Evolutionary conservation across 2,113 vertebrate genomes (phyloP).

Genomic region (Lota lota): DNA sequence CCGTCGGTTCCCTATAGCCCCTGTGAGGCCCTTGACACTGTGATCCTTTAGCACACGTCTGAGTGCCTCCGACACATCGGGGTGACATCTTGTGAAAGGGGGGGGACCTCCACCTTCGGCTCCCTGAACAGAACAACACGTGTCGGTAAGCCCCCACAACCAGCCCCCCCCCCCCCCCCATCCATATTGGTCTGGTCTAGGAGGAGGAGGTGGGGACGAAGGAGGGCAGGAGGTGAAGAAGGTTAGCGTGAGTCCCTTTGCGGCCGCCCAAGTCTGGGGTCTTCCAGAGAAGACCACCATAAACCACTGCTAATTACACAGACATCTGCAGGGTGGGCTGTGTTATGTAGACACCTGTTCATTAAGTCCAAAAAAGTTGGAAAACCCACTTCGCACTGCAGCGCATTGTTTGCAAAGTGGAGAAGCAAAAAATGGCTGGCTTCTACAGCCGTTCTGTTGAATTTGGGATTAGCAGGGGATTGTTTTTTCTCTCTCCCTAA

Average conservation of each 20-base stretch:
- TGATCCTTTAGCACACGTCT: constrained; percentile 68
- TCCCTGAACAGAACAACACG: constrained; percentile 65
- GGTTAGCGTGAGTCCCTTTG: constrained; percentile 64
- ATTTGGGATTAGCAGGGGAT: constrained; percentile 4
- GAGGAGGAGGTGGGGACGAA: background rate
- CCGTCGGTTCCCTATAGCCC: constrained; percentile 5
- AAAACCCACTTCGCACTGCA: constrained; percentile 50
- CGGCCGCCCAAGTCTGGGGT: constrained; percentile 57
- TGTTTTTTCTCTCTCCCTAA: too few relatives aligned
- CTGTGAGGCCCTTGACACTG: constrained; percentile 63
- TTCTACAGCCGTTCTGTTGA: background rate
- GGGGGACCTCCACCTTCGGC: constrained; percentile 62
- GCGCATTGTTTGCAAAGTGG: constrained; percentile 18
- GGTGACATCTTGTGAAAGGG: constrained; percentile 70
- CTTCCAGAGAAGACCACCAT: constrained; percentile 68
- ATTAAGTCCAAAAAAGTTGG: constrained; percentile 59
- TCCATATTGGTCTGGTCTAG: constrained; percentile 44
- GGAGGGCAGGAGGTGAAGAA: constrained; percentile 56
- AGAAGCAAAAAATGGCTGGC: constrained; percentile 8
- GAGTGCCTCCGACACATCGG: constrained; percentile 61
- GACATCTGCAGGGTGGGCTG: constrained; percentile 73
- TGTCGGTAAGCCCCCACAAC: constrained; percentile 56
- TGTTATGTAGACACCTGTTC: constrained; percentile 79
- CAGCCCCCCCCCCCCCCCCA: constrained; percentile 1
- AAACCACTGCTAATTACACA: constrained; percentile 75